phyloP scores from a whole-genome alignment of 2,113 vertebrate species.

The Elgaria multicarinata region DNA sequence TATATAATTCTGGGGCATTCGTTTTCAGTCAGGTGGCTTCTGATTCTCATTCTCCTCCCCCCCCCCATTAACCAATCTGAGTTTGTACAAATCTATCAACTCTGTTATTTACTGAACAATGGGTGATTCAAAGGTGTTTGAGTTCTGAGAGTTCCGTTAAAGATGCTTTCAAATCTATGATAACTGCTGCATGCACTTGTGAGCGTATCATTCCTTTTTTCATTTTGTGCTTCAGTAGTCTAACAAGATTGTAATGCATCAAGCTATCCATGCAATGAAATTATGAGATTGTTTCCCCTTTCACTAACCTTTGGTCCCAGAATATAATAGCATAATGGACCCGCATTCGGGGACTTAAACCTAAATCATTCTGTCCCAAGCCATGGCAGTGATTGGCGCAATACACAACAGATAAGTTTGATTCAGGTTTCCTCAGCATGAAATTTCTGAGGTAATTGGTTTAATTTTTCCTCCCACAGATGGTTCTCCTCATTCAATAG shows the following conservation, averaged over 20 bases:
- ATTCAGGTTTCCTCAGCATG: constrained; percentile 15
- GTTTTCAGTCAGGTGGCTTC: background rate
- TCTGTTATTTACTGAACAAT: constrained; percentile 1
- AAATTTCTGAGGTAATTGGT: constrained; percentile 32
- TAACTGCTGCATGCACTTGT: constrained; percentile 38
- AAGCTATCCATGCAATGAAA: constrained; percentile 56
- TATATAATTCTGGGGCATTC: background rate
- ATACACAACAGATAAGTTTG: constrained; percentile 4
- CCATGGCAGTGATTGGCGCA: constrained; percentile 27
- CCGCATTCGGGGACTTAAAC: constrained; percentile 21
- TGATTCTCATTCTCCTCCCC: background rate
- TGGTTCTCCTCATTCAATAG: background rate
- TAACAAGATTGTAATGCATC: constrained; percentile 62
- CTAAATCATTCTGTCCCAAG: constrained; percentile 22
- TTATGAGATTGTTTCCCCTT: constrained; percentile 52
- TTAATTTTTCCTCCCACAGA: background rate
- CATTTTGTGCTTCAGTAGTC: constrained; percentile 40
- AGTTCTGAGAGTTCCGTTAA: constrained; percentile 3
- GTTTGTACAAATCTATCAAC: constrained; percentile 11
- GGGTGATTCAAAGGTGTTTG: background rate
- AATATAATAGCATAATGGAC: constrained; percentile 52
- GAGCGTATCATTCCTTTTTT: constrained; percentile 44
- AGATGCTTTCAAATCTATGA: constrained; percentile 36
- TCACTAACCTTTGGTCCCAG: constrained; percentile 47
- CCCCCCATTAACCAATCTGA: background rate